Base-by-base conservation (phyloP, 2,797 vertebrate genomes). In the Ctenochaetus hawaiiensis region DNA sequence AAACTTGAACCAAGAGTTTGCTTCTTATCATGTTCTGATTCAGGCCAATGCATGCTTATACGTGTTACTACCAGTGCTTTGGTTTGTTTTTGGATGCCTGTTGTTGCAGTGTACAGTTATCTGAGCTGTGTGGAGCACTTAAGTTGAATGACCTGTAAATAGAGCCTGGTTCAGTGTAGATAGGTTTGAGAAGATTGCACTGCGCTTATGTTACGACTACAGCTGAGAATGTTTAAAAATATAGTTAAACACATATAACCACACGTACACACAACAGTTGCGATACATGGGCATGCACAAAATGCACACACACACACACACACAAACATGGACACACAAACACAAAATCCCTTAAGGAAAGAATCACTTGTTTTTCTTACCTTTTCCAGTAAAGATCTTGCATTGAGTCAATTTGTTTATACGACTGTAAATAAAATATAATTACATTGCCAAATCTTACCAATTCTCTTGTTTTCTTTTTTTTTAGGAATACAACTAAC, bases 381-480 rank as follows among this genome's bases (percentile, higher is more conserved):
- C 86, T 92, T 89, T 92, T 91, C 65, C 75, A 89, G 80, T 83
- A 34, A 87, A 69, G 59, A 86, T 75, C 71, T 90, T 78, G 62
- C 82, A 89, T 89, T 80, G 59, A 91, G 79, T 77, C 70, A 85
- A 91, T 73, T 76, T 85, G 85, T 94, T 95, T 94, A 88, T 90
- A 93, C 75, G 70, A 88, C 77, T 94, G 91, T 94, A 93, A 93
- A 94, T 93, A 94, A 95, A 93, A 75, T 86, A 79, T 84, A 90
- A 83, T 86, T 91, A 82, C 82, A 83, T 92, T 92, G 87, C 78
- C 76, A 89, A 86, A 59, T 85, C 73, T 43, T 77, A 69, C 48
- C 11, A 65, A 37, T n/a, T 16, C 11, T 66, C 53, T 81, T 67
- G 20, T 61, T 67, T 68, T 8, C 54, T 83, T 76, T 34, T 75